These are phyloP conservation scores for Dasysyrphus tricinctus DNA, from an alignment of 2,888 invertebrate species.

Conservation along the genomic window DNA sequence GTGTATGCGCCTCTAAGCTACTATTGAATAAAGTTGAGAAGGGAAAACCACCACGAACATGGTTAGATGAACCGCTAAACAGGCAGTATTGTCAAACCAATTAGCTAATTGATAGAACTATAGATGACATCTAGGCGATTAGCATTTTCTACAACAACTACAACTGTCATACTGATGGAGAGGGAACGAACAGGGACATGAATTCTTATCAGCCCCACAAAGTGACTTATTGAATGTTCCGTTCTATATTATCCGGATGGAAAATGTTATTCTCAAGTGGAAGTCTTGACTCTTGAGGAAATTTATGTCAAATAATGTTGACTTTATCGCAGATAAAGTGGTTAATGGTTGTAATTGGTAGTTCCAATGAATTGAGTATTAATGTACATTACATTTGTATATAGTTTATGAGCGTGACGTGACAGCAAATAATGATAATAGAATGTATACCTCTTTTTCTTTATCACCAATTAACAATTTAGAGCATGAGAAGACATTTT, in stretches of 20 bases:
- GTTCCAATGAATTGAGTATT: conserved; percentile 46
- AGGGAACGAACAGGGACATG: background rate
- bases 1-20: background rate
- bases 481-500: conserved; percentile 5
- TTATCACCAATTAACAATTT: conserved; percentile 3
- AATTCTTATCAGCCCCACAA: conserved; percentile 52
- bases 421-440: conserved; percentile 30
- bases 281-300: conserved; percentile 40
- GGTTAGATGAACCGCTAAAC: conserved; percentile 1
- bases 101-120: conserved; percentile 70
- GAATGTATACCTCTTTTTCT: background rate
- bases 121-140: conserved; percentile 41
- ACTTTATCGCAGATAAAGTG: conserved; percentile 54
- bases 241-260: conserved; percentile 45
- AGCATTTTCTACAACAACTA: conserved; percentile 16
- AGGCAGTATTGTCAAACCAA: conserved; percentile 54
- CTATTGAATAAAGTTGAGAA: conserved; percentile 16
- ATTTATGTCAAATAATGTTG: conserved; percentile 56
- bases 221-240: conserved; percentile 63
- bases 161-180: conserved; percentile 15
- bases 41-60: background rate
- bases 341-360: conserved; percentile 50
- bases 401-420: conserved; percentile 33
- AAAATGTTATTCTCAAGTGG: conserved; percentile 25
- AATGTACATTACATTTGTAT: background rate